Percentiles rank a stretch among this genome's conserved stretches.
Conservation (phyloP, 1,140 invertebrate genomes). For the Asbolus verrucosus region DNA sequence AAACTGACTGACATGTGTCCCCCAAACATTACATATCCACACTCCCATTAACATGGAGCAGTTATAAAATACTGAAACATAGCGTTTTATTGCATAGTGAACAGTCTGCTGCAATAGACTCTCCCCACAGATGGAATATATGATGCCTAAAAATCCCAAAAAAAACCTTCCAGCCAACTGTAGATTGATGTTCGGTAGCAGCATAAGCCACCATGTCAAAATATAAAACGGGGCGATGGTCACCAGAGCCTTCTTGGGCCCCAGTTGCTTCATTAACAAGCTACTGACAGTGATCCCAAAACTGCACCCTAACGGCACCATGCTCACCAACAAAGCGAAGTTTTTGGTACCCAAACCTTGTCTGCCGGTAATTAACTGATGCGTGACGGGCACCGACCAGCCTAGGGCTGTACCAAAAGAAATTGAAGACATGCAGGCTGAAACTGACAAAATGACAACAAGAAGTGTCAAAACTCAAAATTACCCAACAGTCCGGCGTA, state of each 20-base stretch:
- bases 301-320: slow-evolving; percentile 48
- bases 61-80: slow-evolving; percentile 41
- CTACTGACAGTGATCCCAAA: slow-evolving; percentile 41
- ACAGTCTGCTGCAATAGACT: slow-evolving; percentile 50
- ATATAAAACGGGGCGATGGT: slow-evolving; percentile 47
- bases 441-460: slow-evolving; percentile 11
- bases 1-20: slow-evolving; percentile 15
- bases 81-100: slow-evolving; percentile 41
- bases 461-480: not conserved
- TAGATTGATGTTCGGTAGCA: not conserved
- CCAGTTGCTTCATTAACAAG: slow-evolving; percentile 44
- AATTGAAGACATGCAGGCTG: slow-evolving; percentile 47
- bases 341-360: not conserved
- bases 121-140: slow-evolving; percentile 47
- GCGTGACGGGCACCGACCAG: slow-evolving; percentile 47
- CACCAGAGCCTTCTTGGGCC: slow-evolving; percentile 50
- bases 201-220: slow-evolving; percentile 37
- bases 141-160: slow-evolving; percentile 50
- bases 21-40: slow-evolving; percentile 40
- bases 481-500: slow-evolving; percentile 48
- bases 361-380: not conserved
- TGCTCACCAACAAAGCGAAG: slow-evolving; percentile 18
- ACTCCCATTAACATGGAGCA: slow-evolving; percentile 48
- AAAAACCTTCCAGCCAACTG: slow-evolving; percentile 43
- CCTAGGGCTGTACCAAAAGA: slow-evolving; percentile 49